phyloP scores from a whole-genome alignment of 1,140 invertebrate genomes.

The Pseudomyrmex cubaensis region DNA sequence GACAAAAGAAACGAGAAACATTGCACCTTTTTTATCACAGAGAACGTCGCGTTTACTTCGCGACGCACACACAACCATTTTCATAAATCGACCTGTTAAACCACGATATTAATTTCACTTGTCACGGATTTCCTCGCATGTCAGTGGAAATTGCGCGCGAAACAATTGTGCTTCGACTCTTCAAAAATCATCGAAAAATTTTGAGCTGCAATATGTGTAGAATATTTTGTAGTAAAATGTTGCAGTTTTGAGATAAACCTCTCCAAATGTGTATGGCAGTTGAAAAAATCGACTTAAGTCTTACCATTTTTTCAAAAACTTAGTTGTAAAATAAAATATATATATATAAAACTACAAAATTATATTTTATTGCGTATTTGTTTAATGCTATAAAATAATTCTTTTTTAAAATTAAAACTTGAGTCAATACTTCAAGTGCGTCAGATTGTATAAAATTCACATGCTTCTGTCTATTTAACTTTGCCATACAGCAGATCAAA shows the following conservation, averaged over 20 bases:
- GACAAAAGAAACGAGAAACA: background rate
- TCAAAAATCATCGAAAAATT: conserved; percentile 3
- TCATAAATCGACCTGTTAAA: conserved; percentile 7
- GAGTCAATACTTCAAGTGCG: background rate
- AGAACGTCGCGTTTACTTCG: background rate
- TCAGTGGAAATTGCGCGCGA: background rate
- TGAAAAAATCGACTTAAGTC: background rate
- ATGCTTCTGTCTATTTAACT: background rate
- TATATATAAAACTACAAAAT: background rate
- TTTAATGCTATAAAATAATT: background rate
- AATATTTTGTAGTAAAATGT: conserved; percentile 10
- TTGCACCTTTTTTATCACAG: background rate
- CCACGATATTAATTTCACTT: conserved; percentile 4
- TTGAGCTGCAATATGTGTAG: no score
- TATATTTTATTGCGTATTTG: background rate
- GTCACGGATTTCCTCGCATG: background rate
- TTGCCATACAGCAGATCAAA: background rate
- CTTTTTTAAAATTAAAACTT: background rate
- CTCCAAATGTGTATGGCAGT: background rate
- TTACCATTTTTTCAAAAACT: background rate
- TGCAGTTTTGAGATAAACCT: background rate
- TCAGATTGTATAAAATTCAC: background rate
- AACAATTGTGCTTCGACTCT: background rate
- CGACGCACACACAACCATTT: background rate
- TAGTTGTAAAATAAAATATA: background rate